Conservation (phyloP, 2,888 invertebrate genomes). For the Dryococelus australis region DNA sequence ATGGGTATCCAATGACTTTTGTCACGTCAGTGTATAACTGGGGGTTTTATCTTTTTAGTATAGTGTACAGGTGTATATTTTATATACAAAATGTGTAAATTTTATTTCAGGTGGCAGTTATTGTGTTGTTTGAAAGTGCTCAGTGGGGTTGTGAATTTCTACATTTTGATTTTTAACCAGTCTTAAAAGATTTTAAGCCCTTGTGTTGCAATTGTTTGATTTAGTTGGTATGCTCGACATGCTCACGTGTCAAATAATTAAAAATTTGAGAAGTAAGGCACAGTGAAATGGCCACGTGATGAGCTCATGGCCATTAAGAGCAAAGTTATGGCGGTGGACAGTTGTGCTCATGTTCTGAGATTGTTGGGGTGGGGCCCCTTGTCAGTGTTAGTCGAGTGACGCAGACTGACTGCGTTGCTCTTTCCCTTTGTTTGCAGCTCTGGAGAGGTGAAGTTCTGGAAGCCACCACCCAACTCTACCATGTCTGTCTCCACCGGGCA, state of each 20-base stretch:
- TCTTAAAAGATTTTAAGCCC: too few species aligned
- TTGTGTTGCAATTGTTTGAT: too few species aligned
- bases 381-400: neutral
- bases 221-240: too few species aligned
- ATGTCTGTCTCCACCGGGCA: constrained; percentile 61
- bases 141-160: too few species aligned
- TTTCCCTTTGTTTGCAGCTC: constrained; percentile 64
- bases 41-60: too few species aligned
- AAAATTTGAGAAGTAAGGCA: neutral
- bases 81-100: too few species aligned
- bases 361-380: neutral
- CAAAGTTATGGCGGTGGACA: neutral
- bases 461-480: constrained; percentile 57
- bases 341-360: neutral
- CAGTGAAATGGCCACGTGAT: neutral
- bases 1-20: too few species aligned
- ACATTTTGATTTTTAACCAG: too few species aligned
- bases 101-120: too few species aligned
- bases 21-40: too few species aligned
- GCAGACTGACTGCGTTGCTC: neutral
- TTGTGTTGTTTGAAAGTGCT: too few species aligned
- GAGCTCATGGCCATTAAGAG: neutral
- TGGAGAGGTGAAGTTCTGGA: constrained; percentile 76
- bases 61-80: too few species aligned
- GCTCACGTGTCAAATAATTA: neutral